Evolutionary conservation across 2,113 vertebrate genomes (phyloP), one percentile per base, ranked within the genome.

Genomic region (Donacobius atricapilla): DNA sequence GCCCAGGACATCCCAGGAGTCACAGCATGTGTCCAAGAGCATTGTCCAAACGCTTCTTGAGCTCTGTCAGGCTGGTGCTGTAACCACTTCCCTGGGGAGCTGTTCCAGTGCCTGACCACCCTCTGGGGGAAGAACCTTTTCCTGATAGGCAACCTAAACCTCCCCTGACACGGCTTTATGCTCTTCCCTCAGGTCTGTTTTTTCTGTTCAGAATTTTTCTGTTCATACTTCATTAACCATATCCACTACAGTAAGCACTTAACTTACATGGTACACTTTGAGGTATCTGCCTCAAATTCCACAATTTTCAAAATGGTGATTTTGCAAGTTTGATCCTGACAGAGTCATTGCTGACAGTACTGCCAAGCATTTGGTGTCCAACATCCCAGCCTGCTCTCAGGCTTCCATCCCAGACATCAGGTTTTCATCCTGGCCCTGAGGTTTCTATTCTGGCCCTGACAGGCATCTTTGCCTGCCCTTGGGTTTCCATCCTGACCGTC

Each of bases 351-450:
- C 30, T 76, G 58, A 15, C 40, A 27, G 23, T 15, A 10, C 13
- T 20, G 39, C 57, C 35, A 13, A 2, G 25, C 1, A 6, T 63
- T 48, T 3, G 0, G 6, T n/a, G 42, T 84, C 37, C 7, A 4
- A 4, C 47, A 7, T 12, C 3, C 0, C 70, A 44, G 61, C 63
- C n/a, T 27, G 35, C 50, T 17, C 27, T 68, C 63, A 42, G 54
- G 25, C 33, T 51, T 53, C 39, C 9, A 24, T 47, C 61, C 19
- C 27, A 18, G 39, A 30, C 27, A n/a, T 42, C 28, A 28, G 15
- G 16, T 54, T 35, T 54, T 14, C 7, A 25, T 71, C 25, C n/a
- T 13, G 14, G n/a, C 25, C 44, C 56, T 37, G 22, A 33, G 13
- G 19, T 64, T 44, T 68, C 24, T 13, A 54, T 13, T 33, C 37